phyloP scores from a whole-genome alignment of 2,888 invertebrate genomes.

The Eristalinus sepulchralis region DNA sequence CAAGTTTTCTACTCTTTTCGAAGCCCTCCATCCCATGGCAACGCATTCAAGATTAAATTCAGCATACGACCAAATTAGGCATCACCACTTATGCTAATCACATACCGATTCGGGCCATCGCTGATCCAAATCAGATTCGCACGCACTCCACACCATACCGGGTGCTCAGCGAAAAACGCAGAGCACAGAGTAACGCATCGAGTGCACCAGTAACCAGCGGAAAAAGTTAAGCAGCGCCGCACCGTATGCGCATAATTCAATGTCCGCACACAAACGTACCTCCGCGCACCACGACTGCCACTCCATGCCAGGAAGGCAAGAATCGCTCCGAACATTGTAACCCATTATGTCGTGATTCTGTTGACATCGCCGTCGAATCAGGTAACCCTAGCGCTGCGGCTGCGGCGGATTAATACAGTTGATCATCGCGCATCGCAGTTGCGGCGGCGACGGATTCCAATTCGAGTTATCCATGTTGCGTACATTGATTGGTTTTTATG shows the following conservation, averaged over 20 bases:
- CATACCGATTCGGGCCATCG: slow-evolving; percentile 37
- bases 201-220: background rate
- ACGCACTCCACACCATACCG: slow-evolving; percentile 36
- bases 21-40: background rate
- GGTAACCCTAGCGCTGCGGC: slow-evolving; percentile 13
- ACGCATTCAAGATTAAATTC: background rate
- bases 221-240: background rate
- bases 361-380: slow-evolving; percentile 65
- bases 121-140: slow-evolving; percentile 44
- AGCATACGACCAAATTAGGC: slow-evolving; percentile 39
- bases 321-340: slow-evolving; percentile 54
- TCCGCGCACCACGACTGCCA: background rate
- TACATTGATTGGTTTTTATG: slow-evolving; percentile 70
- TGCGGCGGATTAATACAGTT: slow-evolving; percentile 66
- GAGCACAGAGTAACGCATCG: background rate
- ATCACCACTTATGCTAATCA: slow-evolving; percentile 62
- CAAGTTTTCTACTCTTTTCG: background rate
- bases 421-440: slow-evolving; percentile 49
- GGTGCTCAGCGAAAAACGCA: background rate
- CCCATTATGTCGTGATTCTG: slow-evolving; percentile 71
- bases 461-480: slow-evolving; percentile 69
- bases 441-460: slow-evolving; percentile 68
- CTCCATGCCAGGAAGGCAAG: background rate
- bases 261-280: slow-evolving; percentile 8
- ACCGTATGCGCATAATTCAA: slow-evolving; percentile 63